Percentiles rank a stretch among this genome's conserved stretches.
Evolutionary conservation across 1,140 invertebrate genomes (phyloP).

Genomic region (Aphelenchoides fujianensis): DNA sequence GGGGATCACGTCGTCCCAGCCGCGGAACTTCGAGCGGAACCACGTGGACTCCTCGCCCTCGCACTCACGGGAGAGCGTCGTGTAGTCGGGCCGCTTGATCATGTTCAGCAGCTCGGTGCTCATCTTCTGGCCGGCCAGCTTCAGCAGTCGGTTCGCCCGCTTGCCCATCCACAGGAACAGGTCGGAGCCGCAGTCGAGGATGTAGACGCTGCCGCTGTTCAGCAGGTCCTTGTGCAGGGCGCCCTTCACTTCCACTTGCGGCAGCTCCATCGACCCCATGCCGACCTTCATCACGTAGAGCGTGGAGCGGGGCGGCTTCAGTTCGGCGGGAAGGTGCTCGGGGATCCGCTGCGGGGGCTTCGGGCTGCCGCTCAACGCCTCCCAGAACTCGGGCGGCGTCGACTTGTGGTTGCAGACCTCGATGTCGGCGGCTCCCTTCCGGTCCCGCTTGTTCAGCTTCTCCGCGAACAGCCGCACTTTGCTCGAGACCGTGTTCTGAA

Average conservation of each 20-base stretch:
- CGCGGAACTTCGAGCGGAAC: constrained; percentile 93
- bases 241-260: constrained; percentile 73
- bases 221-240: constrained; percentile 72
- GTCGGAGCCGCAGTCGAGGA: constrained; percentile 89
- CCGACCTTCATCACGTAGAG: constrained; percentile 91
- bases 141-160: constrained; percentile 88
- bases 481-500: constrained; percentile 53
- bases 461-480: constrained; percentile 79
- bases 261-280: constrained; percentile 96
- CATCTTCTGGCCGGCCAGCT: constrained; percentile 73
- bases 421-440: constrained; percentile 90
- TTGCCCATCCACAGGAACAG: constrained; percentile 99
- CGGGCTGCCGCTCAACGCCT: constrained; percentile 50
- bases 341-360: constrained; percentile 53
- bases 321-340: constrained; percentile 78
- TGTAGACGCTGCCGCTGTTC: constrained; percentile 83
- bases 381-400: constrained; percentile 82
- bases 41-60: constrained; percentile 73
- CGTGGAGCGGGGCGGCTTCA: constrained; percentile 73
- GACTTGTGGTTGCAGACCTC: constrained; percentile 76
- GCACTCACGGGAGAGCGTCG: constrained; percentile 77
- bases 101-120: constrained; percentile 70
- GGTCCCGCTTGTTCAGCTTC: constrained; percentile 97
- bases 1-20: constrained; percentile 98
- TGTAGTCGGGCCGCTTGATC: constrained; percentile 77